A percentile compares a stretch with the other conserved stretches of the same genome.
These are phyloP conservation scores for Cavia porcellus DNA, from an alignment of 2,113 vertebrate species.

Conservation along the genomic window DNA sequence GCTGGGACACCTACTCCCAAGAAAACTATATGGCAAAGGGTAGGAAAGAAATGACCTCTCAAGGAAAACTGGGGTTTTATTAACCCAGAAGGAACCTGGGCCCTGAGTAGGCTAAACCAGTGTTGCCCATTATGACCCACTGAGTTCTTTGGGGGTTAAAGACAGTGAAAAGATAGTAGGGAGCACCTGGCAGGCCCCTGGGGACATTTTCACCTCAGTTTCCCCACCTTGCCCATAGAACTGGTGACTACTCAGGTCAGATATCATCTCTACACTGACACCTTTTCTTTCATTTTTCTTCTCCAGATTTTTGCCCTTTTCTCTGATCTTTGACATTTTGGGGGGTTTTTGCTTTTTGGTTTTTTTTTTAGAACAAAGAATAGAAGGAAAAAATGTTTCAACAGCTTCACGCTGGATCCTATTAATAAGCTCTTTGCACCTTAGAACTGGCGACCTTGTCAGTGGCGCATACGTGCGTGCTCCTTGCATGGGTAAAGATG, in stretches of 20 bases:
- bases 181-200: background rate
- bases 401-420: background rate
- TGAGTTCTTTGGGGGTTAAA: background rate
- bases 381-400: background rate
- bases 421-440: background rate
- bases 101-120: background rate
- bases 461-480: fast-evolving
- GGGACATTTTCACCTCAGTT: background rate
- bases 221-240: background rate
- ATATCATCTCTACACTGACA: background rate
- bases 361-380: background rate
- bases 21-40: background rate
- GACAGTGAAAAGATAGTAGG: background rate
- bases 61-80: background rate
- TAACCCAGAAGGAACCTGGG: background rate
- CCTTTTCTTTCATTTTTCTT: background rate
- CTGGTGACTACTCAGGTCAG: background rate
- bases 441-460: background rate
- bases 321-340: background rate
- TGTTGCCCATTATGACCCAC: background rate
- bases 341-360: no score
- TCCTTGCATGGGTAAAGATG: background rate
- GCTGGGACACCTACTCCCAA: background rate
- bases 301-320: background rate
- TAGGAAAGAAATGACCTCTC: background rate